A percentile compares a stretch with the other conserved stretches of the same genome.
Evolutionary conservation across 2,888 invertebrate species (phyloP).

Genomic region (Cistogaster globosa): DNA sequence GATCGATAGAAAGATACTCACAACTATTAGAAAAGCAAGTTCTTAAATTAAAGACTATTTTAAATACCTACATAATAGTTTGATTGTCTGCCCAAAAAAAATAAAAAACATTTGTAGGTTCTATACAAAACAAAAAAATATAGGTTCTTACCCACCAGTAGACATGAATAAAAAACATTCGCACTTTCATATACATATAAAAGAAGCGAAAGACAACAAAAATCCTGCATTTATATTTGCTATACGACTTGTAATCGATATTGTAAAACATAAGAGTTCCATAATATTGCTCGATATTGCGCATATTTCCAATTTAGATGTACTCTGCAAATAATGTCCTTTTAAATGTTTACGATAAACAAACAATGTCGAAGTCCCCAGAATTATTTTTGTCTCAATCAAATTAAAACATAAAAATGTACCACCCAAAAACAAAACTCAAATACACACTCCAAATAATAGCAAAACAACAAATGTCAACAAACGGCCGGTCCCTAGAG

Average conservation of each 20-base stretch:
- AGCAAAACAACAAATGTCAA: constrained; percentile 48
- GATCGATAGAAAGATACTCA: too few species aligned
- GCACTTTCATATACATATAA: background rate
- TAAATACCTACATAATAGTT: too few species aligned
- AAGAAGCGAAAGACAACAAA: constrained; percentile 45
- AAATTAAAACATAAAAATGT: constrained; percentile 62
- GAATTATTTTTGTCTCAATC: constrained; percentile 59
- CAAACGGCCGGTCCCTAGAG: background rate
- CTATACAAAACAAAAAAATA: background rate
- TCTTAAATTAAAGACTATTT: too few species aligned
- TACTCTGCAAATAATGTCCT: constrained; percentile 56
- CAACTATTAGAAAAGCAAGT: too few species aligned
- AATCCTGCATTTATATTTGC: constrained; percentile 64
- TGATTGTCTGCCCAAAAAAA: background rate
- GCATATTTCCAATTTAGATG: constrained; percentile 68
- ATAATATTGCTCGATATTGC: constrained; percentile 70
- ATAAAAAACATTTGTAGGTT: background rate
- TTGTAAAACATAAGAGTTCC: constrained; percentile 72
- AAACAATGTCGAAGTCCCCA: constrained; percentile 50
- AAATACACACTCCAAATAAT: constrained; percentile 26
- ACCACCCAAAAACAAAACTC: constrained; percentile 13
- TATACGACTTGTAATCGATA: constrained; percentile 71
- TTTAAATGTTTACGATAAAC: constrained; percentile 64
- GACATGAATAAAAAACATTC: constrained; percentile 46
- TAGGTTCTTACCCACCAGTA: constrained; percentile 49